A percentile compares a stretch with the other conserved stretches of the same genome.
Evolutionary conservation across 2,113 vertebrate species (phyloP).

Genomic region (Capreolus pygargus): DNA sequence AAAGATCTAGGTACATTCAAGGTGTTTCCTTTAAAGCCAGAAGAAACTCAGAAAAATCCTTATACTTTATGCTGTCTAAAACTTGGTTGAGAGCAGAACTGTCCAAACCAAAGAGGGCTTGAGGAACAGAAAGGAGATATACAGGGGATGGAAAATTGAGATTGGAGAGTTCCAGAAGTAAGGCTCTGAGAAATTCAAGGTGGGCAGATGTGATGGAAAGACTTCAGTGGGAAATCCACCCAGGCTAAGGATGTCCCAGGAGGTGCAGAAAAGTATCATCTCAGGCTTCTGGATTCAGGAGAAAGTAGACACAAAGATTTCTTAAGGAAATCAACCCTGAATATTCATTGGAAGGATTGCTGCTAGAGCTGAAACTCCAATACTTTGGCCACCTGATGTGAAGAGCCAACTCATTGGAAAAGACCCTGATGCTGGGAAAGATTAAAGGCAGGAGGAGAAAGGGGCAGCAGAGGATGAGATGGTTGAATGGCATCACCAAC

Average conservation of each 20-base stretch:
- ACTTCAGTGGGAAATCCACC: background rate
- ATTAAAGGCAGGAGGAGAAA: background rate
- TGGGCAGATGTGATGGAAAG: background rate
- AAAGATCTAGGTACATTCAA: background rate
- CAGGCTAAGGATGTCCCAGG: background rate
- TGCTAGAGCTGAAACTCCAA: background rate
- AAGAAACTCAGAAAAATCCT: background rate
- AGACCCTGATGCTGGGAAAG: background rate
- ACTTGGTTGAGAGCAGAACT: background rate
- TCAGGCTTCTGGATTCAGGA: background rate
- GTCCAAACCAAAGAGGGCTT: background rate
- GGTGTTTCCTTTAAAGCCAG: background rate
- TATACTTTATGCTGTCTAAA: background rate
- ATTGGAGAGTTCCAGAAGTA: background rate
- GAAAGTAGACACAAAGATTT: background rate
- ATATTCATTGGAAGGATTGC: background rate
- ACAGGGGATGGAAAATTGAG: background rate
- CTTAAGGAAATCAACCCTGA: background rate
- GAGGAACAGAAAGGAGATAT: background rate
- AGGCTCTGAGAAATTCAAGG: background rate
- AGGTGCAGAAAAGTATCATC: background rate
- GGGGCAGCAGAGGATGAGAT: background rate
- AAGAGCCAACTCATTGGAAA: background rate
- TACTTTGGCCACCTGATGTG: background rate
- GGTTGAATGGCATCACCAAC: background rate